Evolutionary conservation across 2,113 vertebrate species (phyloP).

Genomic region (Leptosomus discolor): DNA sequence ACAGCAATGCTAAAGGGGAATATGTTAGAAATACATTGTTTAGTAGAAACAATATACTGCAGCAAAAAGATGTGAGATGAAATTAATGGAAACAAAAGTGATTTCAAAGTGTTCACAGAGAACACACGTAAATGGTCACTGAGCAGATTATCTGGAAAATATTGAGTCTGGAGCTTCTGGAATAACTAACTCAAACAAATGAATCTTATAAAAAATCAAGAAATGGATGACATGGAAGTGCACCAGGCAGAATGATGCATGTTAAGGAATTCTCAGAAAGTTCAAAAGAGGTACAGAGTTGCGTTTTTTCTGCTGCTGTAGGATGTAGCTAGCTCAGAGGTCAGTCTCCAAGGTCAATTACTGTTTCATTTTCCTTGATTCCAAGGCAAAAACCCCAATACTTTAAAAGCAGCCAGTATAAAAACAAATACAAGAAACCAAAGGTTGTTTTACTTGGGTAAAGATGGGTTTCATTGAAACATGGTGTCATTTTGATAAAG

Average conservation of each 20-base stretch:
- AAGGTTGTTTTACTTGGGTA: neutral
- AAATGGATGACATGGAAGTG: neutral
- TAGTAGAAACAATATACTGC: neutral
- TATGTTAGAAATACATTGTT: neutral
- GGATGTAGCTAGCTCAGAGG: neutral
- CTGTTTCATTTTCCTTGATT: neutral
- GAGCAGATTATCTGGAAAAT: neutral
- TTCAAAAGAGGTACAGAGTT: neutral
- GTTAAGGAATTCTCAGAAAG: neutral
- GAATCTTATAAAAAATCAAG: neutral
- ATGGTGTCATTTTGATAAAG: slow-evolving; percentile 12
- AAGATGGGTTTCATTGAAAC: neutral
- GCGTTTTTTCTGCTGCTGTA: neutral
- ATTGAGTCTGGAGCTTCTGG: neutral
- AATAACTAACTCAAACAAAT: neutral
- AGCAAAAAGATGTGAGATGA: neutral
- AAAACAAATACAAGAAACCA: neutral
- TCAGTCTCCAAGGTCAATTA: neutral
- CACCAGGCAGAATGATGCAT: neutral
- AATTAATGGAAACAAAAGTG: neutral
- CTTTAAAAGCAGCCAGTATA: neutral
- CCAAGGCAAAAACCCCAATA: neutral
- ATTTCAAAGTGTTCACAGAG: neutral
- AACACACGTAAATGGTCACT: neutral
- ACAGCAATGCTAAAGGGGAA: neutral